phyloP scores from a whole-genome alignment of 2,797 vertebrate species.

The Pseudocheirus occidentalis region DNA sequence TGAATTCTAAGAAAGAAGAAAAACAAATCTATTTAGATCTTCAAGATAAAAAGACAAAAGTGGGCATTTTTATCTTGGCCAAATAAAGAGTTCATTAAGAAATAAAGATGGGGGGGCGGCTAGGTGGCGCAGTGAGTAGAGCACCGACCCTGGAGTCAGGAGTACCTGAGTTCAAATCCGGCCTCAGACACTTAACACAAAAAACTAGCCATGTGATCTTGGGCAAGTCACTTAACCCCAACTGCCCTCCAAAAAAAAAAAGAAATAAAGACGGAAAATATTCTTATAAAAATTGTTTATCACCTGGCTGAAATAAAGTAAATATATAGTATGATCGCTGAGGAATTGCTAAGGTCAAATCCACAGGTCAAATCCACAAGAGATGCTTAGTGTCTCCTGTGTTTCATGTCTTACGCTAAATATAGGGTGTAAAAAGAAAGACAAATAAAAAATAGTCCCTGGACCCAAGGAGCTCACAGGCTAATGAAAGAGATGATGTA shows the following conservation, averaged over 20 bases:
- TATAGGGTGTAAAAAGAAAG: background rate
- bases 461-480: background rate
- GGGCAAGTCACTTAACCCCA: too few relatives aligned
- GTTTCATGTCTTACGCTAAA: background rate
- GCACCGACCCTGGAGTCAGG: too few relatives aligned
- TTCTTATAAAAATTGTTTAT: background rate
- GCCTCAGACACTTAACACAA: too few relatives aligned
- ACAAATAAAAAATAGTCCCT: background rate
- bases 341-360: background rate
- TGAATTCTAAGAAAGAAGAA: background rate
- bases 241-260: too few relatives aligned
- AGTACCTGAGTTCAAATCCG: too few relatives aligned
- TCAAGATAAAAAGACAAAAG: background rate
- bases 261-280: background rate
- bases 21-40: background rate
- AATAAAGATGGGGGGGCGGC: background rate
- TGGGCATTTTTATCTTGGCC: background rate
- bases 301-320: background rate
- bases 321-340: background rate
- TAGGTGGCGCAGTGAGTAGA: too few relatives aligned
- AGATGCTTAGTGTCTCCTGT: background rate
- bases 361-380: background rate
- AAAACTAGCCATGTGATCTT: too few relatives aligned
- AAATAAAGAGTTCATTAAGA: background rate
- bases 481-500: background rate